Evolutionary conservation across 2,888 invertebrate genomes (phyloP), one percentile per base, ranked within the genome.

Genomic region (Galeruca laticollis): DNA sequence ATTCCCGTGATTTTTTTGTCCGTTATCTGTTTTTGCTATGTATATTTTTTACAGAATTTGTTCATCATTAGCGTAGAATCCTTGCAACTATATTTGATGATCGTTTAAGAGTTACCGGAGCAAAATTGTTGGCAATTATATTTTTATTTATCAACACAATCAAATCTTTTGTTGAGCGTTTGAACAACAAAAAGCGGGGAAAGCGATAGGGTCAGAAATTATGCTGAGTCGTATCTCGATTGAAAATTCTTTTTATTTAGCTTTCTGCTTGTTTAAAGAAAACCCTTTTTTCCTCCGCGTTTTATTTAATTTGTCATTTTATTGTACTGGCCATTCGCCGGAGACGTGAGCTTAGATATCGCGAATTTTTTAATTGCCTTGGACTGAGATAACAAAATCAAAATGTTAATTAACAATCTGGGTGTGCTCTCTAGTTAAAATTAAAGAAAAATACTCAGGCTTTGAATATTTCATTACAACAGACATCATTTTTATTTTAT

Each of bases 341-440:
- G 81, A 80, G 82, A 81, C 81, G 80, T 79, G 82, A 76, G 71
- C 81, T 77, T 75, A 75, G 82, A 82, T 84, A 85, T 84, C 83
- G 84, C 82, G 78, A 82, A 82, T 82, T 84, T 85, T 85, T 85
- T 84, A 85, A 84, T 85, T 84, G 84, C 84, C 84, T 82, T 79
- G 80, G 76, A 78, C 80, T 81, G 84, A 85, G 85, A 85, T 84
- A 85, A 85, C 85, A 85, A 84, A 85, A 84, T 85, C 84, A 84
- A 84, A 85, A 84, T 85, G 84, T 84, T 84, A 85, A 84, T 84
- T 84, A 85, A 84, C 83, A 84, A 83, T 83, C 84, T 81, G 82
- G 82, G 81, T 82, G 81, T 83, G 81, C 82, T 82, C 80, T 81
- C 80, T 80, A 80, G 80, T 81, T 82, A 80, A 82, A 84, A 84